Percentiles rank a stretch among this genome's conserved stretches.
Evolutionary conservation across 2,888 invertebrate genomes (phyloP).

Genomic region (Scaptomyza parva): DNA sequence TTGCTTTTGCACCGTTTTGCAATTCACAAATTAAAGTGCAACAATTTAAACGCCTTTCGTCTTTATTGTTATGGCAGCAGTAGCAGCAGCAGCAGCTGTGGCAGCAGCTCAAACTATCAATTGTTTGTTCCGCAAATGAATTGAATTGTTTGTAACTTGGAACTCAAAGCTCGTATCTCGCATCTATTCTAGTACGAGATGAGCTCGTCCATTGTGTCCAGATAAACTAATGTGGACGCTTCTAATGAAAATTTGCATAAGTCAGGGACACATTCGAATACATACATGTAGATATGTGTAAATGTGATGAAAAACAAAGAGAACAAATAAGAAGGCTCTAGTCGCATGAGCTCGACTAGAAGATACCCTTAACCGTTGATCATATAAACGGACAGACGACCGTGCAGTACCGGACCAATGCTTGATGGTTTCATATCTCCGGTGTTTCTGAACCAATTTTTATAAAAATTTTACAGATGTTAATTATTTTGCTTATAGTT

Average conservation of each 20-base stretch:
- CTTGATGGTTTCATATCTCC: too few relatives aligned
- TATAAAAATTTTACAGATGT: too few relatives aligned
- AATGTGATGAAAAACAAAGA: constrained; percentile 7
- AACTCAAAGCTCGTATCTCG: constrained; percentile 1
- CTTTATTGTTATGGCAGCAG: constrained; percentile 8
- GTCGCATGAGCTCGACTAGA: too few relatives aligned
- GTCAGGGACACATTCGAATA: constrained; percentile 24
- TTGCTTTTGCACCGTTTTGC: neutral
- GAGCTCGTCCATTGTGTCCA: constrained; percentile 37
- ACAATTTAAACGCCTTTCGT: constrained; percentile 28
- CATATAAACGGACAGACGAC: too few relatives aligned
- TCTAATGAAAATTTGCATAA: constrained; percentile 53
- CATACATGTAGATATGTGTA: neutral
- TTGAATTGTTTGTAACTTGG: constrained; percentile 30
- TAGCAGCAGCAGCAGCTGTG: neutral
- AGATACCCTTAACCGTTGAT: too few relatives aligned
- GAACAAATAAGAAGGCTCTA: too few relatives aligned
- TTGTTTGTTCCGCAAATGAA: constrained; percentile 47
- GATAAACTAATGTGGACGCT: constrained; percentile 22
- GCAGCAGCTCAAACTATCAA: constrained; percentile 24
- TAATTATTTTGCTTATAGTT: too few relatives aligned
- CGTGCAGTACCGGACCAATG: too few relatives aligned
- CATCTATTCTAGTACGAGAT: constrained; percentile 41
- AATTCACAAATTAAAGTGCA: constrained; percentile 34
- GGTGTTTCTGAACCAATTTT: too few relatives aligned